Evolutionary conservation across 2,797 vertebrate genomes (phyloP), one percentile per base, ranked within the genome.

Genomic region (Oryzias dopingdopingensis): DNA sequence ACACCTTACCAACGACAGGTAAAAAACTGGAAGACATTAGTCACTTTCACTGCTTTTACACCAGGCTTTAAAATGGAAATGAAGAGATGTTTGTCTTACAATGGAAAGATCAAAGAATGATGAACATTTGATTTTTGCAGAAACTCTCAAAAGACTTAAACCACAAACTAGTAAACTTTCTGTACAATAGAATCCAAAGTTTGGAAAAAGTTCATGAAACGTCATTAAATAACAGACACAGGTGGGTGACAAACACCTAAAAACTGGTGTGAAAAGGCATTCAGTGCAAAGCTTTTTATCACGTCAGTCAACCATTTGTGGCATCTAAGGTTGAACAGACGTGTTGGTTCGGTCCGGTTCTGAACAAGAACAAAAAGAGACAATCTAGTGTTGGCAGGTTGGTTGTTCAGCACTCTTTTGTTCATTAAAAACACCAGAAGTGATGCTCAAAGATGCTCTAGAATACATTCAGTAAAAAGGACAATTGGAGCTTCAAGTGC

Each of bases 381-480:
- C 17, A 61, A 32, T 69, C 42, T 82, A 12, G 32, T 37, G 32
- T 37, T 13, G 83, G 82, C 83, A 79, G 67, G 63, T 23, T 29
- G 26, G 26, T 29, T 29, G 26, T 29, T 29, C 26, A 29, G 26
- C 5, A 29, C 26, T 29, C 26, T 29, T 1, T 6, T 29, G 26
- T 29, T 29, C 7, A 29, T 6, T 6, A 44, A n/a, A n/a, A 45
- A 13, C 18, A 76, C 32, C n/a, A 53, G 26, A 67, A 49, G 62
- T 8, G 49, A 41, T 14, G 45, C 73, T 67, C 58, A 75, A 61
- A 78, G 69, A 59, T 49, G 14, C 70, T 23, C 57, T 42, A 45
- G 72, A 80, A 77, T 87, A 91, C 89, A 90, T 89, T 91, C 84
- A 84, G 29, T 50, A 62, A 52, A 49, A 43, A 37, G 42, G 66